phyloP scores from a whole-genome alignment of 2,797 vertebrate species.

The Ibycter americanus region DNA sequence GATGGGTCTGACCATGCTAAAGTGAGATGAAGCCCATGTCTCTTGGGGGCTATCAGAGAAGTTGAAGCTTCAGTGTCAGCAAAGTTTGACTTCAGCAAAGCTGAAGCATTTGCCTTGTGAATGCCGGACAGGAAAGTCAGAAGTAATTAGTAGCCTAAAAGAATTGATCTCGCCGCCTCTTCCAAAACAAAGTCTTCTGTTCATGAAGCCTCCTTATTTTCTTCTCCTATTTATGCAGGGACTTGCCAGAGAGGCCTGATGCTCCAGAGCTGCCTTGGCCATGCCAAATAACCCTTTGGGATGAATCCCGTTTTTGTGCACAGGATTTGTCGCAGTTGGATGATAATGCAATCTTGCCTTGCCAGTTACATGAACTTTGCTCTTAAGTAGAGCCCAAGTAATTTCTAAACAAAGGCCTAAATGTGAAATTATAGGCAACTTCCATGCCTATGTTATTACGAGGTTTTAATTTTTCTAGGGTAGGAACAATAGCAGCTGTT shows the following conservation, averaged over 20 bases:
- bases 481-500: conserved; percentile 64
- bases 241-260: conserved; percentile 29
- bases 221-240: conserved; percentile 39
- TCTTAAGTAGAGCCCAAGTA: conserved; percentile 58
- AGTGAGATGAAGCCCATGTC: not conserved
- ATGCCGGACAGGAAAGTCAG: not conserved
- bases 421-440: conserved; percentile 72
- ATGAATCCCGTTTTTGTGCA: conserved; percentile 79
- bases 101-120: not conserved
- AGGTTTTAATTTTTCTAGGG: conserved; percentile 70
- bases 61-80: not conserved
- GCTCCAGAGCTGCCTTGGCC: conserved; percentile 27
- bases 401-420: conserved; percentile 74
- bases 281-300: conserved; percentile 58
- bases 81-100: not conserved
- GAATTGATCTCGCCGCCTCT: not conserved
- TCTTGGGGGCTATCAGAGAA: not conserved
- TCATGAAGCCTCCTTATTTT: conserved; percentile 56
- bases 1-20: not conserved
- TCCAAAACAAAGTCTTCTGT: conserved; percentile 62
- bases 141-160: conserved; percentile 23
- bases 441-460: conserved; percentile 78
- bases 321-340: conserved; percentile 45
- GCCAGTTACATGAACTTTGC: conserved; percentile 77
- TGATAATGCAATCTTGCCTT: conserved; percentile 68